Evolutionary conservation across 2,888 invertebrate species (phyloP), one percentile per base, ranked within the genome.

Genomic region (Crocallis elinguaria): DNA sequence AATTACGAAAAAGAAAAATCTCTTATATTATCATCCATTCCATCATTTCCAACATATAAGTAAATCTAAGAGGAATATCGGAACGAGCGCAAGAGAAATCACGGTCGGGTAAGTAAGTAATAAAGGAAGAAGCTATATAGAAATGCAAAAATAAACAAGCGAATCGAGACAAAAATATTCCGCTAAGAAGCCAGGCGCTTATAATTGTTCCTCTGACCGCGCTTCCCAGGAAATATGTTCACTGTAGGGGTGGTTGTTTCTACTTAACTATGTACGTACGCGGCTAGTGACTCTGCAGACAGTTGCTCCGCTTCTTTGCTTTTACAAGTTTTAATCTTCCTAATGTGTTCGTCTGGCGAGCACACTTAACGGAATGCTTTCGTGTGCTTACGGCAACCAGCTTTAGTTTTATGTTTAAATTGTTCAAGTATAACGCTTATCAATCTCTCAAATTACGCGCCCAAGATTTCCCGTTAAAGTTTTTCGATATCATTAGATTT

Each of bases 281-380:
- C 53, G 57, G 50, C 55, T 61, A 65, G 66, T 68, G 64, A 64
- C 68, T 69, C 64, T 57, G 60, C 60, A 60, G 67, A 73, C 78
- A 68, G 66, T 75, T 71, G 65, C 64, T 73, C 63, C 75, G 77
- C 73, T 82, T 80, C 82, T 83, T 81, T 81, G 83, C 86, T 82
- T 86, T 86, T 83, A 78, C 80, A 81, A 83, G 75, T 88, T 89
- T 88, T 86, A 90, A 90, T 90, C 88, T 88, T 76, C 79, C 88
- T 89, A 90, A 90, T 90, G 90, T 80, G 75, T 82, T 66, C 80
- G 79, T 76, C 76, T 82, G 76, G 73, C 77, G 68, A 73, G 70
- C 67, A 73, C 77, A 77, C 80, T 84, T 81, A 69, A 79, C 77
- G 79, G 67, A 87, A 84, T 77, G 75, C 71, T 79, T 67, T 74